Base-by-base conservation (phyloP, 2,113 vertebrate genomes). In the Ovis canadensis region DNA sequence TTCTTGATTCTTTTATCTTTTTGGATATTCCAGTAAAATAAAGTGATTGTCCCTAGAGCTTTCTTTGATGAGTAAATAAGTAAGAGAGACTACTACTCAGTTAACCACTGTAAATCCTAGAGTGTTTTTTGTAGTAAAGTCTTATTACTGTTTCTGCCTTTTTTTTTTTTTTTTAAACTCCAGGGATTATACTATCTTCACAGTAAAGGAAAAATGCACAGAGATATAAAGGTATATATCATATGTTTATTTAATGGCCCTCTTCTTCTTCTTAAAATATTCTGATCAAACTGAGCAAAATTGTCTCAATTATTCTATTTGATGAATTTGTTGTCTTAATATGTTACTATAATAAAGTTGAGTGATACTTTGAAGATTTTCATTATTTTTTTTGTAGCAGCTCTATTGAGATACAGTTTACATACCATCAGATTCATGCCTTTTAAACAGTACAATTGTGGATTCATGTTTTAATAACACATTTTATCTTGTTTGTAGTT, bases 161-260 rank as follows among this genome's bases (percentile, higher is more conserved):
- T n/a, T 96, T 64, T 96, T 95, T 31, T 67, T 82, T 54, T 71
- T 97, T 97, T 95, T 1, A 90, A 92, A 90, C 67, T 98, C 23
- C 96, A 99, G 99, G 99, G 99, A 84, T 98, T 99, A 4, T 99
- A 99, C 98, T 99, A 99, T 93, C 99, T 99, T 97, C 99, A 99
- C 97, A 99, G 98, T 98, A 99, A 99, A 99, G 99, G 99, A 98
- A 99, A 99, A 99, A 99, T 99, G 99, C 99, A 99, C 98, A 98
- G 99, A 99, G 99, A 99, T 96, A 99, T 99, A 98, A 99, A 99
- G 99, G 99, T 99, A 99, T 84, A 98, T 87, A 98, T 82, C 21
- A 54, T 93, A 82, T 31, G 71, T 96, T 1, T 13, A 80, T 64
- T 11, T 96, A 36, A 59, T 96, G 48, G 15, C 21, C 33, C 21